Evolutionary conservation across 2,797 vertebrate genomes (phyloP), one percentile per base, ranked within the genome.

Genomic region (Diceros bicornis): DNA sequence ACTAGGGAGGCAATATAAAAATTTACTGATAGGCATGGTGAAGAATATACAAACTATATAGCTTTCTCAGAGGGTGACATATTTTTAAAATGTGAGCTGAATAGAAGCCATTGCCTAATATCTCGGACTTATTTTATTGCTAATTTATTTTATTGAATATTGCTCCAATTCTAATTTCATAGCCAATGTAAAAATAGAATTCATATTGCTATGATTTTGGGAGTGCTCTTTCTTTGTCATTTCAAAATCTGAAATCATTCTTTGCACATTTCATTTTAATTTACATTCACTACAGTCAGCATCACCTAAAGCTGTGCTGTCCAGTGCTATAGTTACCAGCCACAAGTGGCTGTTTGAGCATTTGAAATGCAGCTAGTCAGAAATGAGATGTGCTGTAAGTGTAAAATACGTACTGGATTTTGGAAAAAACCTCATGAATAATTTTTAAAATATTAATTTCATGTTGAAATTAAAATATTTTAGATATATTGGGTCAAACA

Each of bases 361-460:
- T 34, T 94, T 79, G 50, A 93, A 64, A 74, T 62, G 47, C 62
- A 61, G 17, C 41, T 85, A 74, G 17, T 96, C 50, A 78, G 44
- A 97, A 85, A 69, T 47, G 32, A 86, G 6, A 64, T 34, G 16
- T 75, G 23, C 4, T 88, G 0, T 92, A 57, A 81, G 6, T 92
- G 10, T 74, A 59, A 88, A 95, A 88, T 81, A 72, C 13, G 25
- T 91, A 50, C 34, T 34, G 47, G 20, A 88, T 77, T 94, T 87
- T 25, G 50, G n/a, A 50, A 86, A 91, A 64, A 78, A 50, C 25
- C 37, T 87, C 12, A 62, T 57, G 64, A 72, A 50, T 88, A 52
- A 61, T 61, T 83, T 95, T 79, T 14, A 87, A 90, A 92, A 85
- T 93, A 90, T 47, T 97, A 64, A 77, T 93, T 93, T 96, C 5